phyloP scores from a whole-genome alignment of 2,113 vertebrate genomes.

The Stictonetta naevosa region DNA sequence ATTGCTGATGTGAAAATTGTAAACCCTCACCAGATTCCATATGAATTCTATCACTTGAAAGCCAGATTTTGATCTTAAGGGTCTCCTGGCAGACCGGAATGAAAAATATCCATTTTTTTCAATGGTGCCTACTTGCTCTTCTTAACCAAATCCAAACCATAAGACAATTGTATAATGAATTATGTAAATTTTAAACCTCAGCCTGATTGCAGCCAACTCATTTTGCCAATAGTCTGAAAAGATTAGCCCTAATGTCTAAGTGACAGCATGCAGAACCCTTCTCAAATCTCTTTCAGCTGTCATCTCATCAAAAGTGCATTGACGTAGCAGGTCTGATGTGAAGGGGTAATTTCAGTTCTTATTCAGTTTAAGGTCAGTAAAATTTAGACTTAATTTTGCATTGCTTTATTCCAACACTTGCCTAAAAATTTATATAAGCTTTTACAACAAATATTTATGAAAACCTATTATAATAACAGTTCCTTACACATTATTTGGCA shows the following conservation, averaged over 20 bases:
- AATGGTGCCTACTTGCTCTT: constrained; percentile 19
- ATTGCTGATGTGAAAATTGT: constrained; percentile 45
- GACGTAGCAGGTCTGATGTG: neutral
- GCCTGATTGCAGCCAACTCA: neutral
- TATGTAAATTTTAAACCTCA: constrained; percentile 58
- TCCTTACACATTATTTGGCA: neutral
- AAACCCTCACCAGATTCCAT: constrained; percentile 8
- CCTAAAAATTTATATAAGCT: neutral
- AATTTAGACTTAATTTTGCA: neutral
- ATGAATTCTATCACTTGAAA: constrained; percentile 7
- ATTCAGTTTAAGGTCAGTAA: neutral
- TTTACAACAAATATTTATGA: neutral
- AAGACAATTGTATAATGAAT: constrained; percentile 50
- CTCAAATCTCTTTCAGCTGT: constrained; percentile 31
- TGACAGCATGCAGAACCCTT: constrained; percentile 32
- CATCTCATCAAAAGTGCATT: constrained; percentile 3
- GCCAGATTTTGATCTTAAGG: constrained; percentile 4
- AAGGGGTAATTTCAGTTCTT: neutral
- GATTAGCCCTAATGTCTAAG: constrained; percentile 32
- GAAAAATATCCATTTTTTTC: neutral
- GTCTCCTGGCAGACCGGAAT: neutral
- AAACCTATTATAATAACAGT: neutral
- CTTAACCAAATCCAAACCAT: constrained; percentile 36
- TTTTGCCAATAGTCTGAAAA: constrained; percentile 56
- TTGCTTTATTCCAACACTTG: neutral